phyloP scores from a whole-genome alignment of 2,888 invertebrate species.

The Pomacea canaliculata region DNA sequence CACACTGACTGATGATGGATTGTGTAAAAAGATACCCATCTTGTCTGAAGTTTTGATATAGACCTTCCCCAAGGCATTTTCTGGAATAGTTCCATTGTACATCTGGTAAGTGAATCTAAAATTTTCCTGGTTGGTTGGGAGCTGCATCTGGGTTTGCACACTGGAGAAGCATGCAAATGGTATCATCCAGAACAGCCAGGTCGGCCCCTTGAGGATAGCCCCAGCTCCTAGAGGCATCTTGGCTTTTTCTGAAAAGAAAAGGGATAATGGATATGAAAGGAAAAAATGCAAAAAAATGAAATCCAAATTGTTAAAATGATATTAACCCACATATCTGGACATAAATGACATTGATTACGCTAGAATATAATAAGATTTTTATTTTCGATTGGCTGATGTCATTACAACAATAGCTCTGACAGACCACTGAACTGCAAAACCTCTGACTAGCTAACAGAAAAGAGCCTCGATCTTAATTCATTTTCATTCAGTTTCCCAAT shows the following conservation, averaged over 20 bases:
- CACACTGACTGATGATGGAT: constrained; percentile 70
- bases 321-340: no score
- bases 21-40: constrained; percentile 81
- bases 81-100: constrained; percentile 64
- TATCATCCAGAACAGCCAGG: background rate
- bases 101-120: constrained; percentile 55
- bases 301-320: background rate
- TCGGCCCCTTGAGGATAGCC: constrained; percentile 5
- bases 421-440: no score
- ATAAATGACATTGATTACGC: no score
- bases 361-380: no score
- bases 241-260: constrained; percentile 6
- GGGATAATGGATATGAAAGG: background rate
- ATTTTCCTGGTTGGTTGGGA: constrained; percentile 7
- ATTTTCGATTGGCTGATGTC: no score
- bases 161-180: background rate
- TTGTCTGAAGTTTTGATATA: constrained; percentile 79
- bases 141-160: background rate
- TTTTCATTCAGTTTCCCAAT: no score
- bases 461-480: no score
- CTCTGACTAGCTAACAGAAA: no score
- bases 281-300: background rate
- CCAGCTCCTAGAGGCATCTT: constrained; percentile 21
- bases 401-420: no score
- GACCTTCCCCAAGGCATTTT: constrained; percentile 78